phyloP scores from a whole-genome alignment of 2,113 vertebrate species.

The Alectura lathami region DNA sequence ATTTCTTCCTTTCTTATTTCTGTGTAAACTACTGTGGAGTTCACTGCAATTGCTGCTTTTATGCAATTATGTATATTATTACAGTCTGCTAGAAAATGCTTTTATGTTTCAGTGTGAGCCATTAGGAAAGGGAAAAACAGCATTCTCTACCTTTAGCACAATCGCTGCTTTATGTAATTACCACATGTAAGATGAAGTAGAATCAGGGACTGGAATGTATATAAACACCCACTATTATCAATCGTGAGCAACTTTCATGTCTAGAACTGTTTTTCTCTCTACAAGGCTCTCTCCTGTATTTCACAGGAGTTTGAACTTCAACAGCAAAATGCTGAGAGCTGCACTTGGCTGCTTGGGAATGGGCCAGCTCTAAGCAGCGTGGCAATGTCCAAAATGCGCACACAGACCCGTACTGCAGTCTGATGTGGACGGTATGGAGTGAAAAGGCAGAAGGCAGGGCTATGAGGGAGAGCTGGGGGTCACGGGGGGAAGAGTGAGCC shows the following conservation, averaged over 20 bases:
- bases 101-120: background rate
- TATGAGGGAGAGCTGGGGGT: background rate
- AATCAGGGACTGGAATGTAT: background rate
- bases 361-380: background rate
- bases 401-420: background rate
- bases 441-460: background rate
- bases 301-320: background rate
- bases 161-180: background rate
- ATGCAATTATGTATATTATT: background rate
- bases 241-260: background rate
- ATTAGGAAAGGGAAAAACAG: background rate
- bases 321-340: background rate
- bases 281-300: background rate
- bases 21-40: background rate
- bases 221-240: background rate
- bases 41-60: background rate
- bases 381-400: fast-evolving
- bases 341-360: background rate
- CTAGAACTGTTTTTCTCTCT: background rate
- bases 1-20: background rate
- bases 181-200: background rate
- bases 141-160: background rate
- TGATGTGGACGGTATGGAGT: fast-evolving
- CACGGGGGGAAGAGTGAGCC: background rate
- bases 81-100: background rate